Evolutionary conservation across 2,797 vertebrate genomes (phyloP), one percentile per base, ranked within the genome.

Genomic region (Lycodopsis pacificus): DNA sequence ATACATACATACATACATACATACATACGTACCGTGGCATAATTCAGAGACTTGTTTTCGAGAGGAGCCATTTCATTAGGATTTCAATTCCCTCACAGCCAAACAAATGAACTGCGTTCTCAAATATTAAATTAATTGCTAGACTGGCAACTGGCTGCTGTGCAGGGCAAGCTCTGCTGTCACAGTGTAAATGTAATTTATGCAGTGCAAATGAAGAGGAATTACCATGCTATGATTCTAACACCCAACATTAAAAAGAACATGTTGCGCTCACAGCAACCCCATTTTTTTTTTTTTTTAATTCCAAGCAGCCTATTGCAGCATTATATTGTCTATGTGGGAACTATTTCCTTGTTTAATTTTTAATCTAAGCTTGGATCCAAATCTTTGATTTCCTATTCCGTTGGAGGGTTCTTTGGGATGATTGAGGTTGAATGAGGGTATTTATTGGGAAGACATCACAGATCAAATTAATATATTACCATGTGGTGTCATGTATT

Each of bases 161-260:
- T 85, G 90, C 80, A 2, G 82, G 77, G 87, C 79, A 25, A 83
- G 80, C 77, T 77, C 66, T 71, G 86, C 87, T 93, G 93, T 92
- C 90, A 92, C 84, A 81, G 61, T 84, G 85, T 76, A 92, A 93
- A 93, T 93, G 77, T 90, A 90, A 93, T 93, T 93, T 92, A 93
- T 93, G 86, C 88, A 81, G 87, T 57, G 88, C 88, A 93, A 93
- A 94, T 93, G 91, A 93, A 93, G 89, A 92, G 83, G 86, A 91
- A 92, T 94, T 91, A 90, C 90, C 82, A 84, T 86, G 84, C 82
- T 84, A 88, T 89, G 77, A 91, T 90, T 92, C 81, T 62, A 88
- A 88, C 84, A 85, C 73, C 83, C 80, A 73, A 77, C 58, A 78
- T 72, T 40, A 67, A 66, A 78, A 84, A 87, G 77, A 88, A 85